phyloP scores from a whole-genome alignment of 2,797 vertebrate species.

The Pipistrellus pygmaeus region DNA sequence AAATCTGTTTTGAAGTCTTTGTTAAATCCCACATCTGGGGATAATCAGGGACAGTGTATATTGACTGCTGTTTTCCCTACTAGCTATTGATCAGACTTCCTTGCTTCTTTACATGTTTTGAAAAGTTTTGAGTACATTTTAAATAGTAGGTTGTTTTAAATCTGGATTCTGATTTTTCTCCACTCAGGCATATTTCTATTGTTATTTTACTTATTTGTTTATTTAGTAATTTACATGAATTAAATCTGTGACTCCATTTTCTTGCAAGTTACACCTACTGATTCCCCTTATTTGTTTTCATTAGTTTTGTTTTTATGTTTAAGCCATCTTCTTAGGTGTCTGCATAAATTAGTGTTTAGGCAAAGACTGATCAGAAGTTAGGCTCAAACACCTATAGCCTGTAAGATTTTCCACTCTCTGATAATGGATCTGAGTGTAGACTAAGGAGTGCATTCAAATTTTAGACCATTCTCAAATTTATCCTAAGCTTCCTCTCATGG shows the following conservation, averaged over 20 bases:
- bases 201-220: neutral
- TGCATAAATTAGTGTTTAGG: neutral
- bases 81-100: neutral
- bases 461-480: neutral
- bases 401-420: neutral
- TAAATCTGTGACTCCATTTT: neutral
- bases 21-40: neutral
- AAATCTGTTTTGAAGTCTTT: neutral
- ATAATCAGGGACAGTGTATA: neutral
- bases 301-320: conserved; percentile 9
- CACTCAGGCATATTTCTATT: neutral
- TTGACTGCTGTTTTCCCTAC: neutral
- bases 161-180: neutral
- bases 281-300: neutral
- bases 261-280: neutral
- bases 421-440: neutral
- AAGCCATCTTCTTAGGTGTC: neutral
- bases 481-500: neutral
- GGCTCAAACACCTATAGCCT: neutral
- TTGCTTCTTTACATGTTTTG: neutral
- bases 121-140: neutral
- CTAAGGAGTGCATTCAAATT: neutral
- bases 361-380: neutral
- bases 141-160: neutral
- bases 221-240: neutral